A percentile compares a stretch with the other conserved stretches of the same genome.
Conservation (phyloP, 92 coral and sea anemone genomes). For the Desmophyllum pertusum region DNA sequence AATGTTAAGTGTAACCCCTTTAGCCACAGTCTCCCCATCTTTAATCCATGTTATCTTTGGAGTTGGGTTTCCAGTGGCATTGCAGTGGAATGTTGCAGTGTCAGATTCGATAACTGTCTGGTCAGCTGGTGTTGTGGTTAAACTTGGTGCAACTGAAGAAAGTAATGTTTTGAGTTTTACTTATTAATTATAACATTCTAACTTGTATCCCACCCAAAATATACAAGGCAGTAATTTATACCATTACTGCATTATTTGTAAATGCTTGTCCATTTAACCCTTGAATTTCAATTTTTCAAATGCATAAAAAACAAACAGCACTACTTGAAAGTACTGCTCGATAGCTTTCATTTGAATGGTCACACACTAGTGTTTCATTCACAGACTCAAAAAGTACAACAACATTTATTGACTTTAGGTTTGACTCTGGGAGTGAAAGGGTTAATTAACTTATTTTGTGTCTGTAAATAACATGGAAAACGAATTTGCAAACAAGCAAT, state of each 20-base stretch:
- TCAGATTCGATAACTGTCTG: not conserved
- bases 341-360: no score
- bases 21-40: constrained; percentile 3
- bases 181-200: not conserved
- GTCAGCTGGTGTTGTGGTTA: not conserved
- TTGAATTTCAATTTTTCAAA: not conserved
- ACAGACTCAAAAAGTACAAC: no score
- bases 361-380: no score
- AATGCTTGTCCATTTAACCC: not conserved
- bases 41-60: constrained; percentile 28
- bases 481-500: no score
- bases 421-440: no score
- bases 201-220: not conserved
- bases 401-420: no score
- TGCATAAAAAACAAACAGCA: no score
- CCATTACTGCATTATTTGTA: not conserved
- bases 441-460: no score
- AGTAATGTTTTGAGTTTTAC: not conserved
- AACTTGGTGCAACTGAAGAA: constrained; percentile 8
- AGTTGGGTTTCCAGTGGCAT: constrained; percentile 25
- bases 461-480: no score
- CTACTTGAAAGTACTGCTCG: no score
- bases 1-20: not conserved
- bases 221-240: not conserved
- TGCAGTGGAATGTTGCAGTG: constrained; percentile 14